These are phyloP conservation scores for Zapus hudsonius DNA, from an alignment of 2,113 vertebrate species.

Conservation along the genomic window DNA sequence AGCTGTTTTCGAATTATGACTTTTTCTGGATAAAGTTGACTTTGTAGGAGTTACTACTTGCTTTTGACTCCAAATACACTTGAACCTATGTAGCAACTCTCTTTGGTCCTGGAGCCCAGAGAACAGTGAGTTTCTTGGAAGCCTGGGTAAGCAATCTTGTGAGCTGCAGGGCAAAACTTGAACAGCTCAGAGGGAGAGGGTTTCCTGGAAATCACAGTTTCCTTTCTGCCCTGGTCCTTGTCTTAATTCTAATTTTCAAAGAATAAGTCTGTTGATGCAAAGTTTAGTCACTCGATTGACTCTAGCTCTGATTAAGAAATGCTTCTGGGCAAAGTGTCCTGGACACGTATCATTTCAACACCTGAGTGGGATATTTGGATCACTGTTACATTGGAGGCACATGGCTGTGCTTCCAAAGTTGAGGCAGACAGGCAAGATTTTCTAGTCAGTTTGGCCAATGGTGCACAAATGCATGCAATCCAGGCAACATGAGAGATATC, in stretches of 20 bases:
- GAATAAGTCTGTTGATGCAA: too few relatives aligned
- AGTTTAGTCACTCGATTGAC: too few relatives aligned
- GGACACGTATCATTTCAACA: not conserved
- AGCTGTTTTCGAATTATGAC: not conserved
- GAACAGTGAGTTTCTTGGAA: constrained; percentile 89
- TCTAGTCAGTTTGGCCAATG: accelerated
- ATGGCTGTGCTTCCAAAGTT: not conserved
- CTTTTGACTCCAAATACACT: constrained; percentile 87
- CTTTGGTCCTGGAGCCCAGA: constrained; percentile 89
- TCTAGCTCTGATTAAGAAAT: not conserved
- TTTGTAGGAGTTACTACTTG: constrained; percentile 89
- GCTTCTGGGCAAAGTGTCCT: not conserved
- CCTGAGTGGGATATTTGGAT: accelerated
- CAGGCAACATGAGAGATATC: not conserved
- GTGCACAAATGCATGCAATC: accelerated
- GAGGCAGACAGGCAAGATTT: accelerated
- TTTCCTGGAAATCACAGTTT: constrained; percentile 87
- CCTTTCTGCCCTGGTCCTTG: constrained; percentile 57
- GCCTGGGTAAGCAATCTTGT: constrained; percentile 88
- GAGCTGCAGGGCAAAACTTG: constrained; percentile 88
- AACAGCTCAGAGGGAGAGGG: constrained; percentile 86
- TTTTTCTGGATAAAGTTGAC: constrained; percentile 85
- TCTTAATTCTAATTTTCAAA: not conserved
- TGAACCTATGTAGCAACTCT: constrained; percentile 92
- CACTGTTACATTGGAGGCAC: accelerated